Conservation (phyloP, 2,797 vertebrate genomes). For the Macropus fuliginosus region DNA sequence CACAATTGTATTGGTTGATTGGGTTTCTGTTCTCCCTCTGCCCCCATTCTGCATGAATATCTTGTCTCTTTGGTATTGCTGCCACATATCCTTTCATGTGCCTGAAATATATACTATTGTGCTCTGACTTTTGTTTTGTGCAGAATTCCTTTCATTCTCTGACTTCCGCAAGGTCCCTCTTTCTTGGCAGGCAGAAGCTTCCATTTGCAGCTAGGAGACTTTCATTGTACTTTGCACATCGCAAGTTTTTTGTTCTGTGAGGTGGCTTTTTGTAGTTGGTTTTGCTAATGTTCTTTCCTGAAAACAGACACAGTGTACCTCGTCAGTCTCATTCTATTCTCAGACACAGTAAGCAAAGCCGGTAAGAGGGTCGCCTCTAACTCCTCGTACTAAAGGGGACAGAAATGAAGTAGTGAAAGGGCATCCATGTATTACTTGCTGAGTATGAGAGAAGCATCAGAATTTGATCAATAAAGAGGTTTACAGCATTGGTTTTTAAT, state of each 20-base stretch:
- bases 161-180: conserved; percentile 85
- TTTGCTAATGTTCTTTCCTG: conserved; percentile 71
- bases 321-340: conserved; percentile 59
- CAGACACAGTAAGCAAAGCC: conserved; percentile 26
- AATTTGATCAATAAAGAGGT: conserved; percentile 3
- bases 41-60: conserved; percentile 77
- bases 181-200: conserved; percentile 86
- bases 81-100: conserved; percentile 82
- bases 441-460: background rate
- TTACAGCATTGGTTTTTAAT: conserved; percentile 29
- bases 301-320: conserved; percentile 66
- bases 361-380: background rate
- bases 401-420: background rate
- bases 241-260: conserved; percentile 77
- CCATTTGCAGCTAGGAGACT: conserved; percentile 86
- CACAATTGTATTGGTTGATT: conserved; percentile 78
- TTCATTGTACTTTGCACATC: conserved; percentile 84
- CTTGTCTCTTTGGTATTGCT: conserved; percentile 84
- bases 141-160: conserved; percentile 85
- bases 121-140: conserved; percentile 85
- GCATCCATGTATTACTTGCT: background rate
- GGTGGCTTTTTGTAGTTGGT: conserved; percentile 74
- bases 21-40: conserved; percentile 80
- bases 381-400: background rate
- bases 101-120: conserved; percentile 87